These are phyloP conservation scores for Xylocopa sonorina DNA, from an alignment of 1,140 invertebrate species.

Conservation along the genomic window DNA sequence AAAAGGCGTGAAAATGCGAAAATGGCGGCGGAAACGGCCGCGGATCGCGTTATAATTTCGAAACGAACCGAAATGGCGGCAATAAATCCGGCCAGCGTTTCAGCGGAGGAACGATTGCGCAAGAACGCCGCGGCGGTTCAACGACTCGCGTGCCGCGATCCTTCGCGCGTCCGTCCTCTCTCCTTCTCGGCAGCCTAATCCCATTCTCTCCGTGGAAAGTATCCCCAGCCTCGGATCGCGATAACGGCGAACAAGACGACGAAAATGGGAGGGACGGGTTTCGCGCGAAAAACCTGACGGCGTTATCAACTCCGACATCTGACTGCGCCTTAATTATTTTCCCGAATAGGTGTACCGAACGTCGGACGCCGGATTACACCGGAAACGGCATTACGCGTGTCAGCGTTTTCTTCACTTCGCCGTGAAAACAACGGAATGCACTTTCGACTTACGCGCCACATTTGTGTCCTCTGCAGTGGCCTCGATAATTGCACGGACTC, in stretches of 20 bases:
- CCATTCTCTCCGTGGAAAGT: constrained; percentile 27
- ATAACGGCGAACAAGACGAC: constrained; percentile 46
- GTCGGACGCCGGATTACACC: constrained; percentile 55
- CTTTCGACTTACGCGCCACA: too few relatives aligned
- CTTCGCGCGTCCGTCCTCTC: not conserved
- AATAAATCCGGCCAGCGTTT: constrained; percentile 44
- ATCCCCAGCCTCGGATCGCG: constrained; percentile 36
- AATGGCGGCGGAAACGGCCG: not conserved
- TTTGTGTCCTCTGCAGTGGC: too few relatives aligned
- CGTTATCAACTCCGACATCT: constrained; percentile 43
- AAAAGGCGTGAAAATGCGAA: not conserved
- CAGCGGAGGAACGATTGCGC: constrained; percentile 25
- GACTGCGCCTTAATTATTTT: constrained; percentile 71
- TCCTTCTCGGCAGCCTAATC: constrained; percentile 20
- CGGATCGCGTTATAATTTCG: constrained; percentile 39
- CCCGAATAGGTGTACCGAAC: constrained; percentile 66
- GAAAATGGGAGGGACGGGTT: constrained; percentile 45
- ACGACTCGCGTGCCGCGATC: constrained; percentile 30
- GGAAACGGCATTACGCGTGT: constrained; percentile 59
- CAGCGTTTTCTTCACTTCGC: constrained; percentile 54
- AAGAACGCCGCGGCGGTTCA: constrained; percentile 37
- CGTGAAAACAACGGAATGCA: constrained; percentile 73
- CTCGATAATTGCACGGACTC: too few relatives aligned
- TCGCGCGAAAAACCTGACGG: constrained; percentile 39
- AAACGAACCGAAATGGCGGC: constrained; percentile 38